phyloP scores from a whole-genome alignment of 2,113 vertebrate genomes.

The Pomatostomus ruficeps region DNA sequence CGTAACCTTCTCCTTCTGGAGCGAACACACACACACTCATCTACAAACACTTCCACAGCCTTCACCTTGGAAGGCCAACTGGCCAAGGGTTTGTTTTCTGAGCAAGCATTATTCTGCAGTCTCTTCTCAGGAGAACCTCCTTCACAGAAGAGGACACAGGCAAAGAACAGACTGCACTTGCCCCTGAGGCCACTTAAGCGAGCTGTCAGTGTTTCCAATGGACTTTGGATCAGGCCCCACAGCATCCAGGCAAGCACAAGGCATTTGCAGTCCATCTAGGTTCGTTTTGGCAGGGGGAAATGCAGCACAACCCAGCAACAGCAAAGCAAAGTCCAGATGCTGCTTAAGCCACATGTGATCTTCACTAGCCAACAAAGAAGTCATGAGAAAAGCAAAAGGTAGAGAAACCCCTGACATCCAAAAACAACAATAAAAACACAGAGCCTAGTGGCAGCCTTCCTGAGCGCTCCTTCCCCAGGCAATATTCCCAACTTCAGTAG shows the following conservation, averaged over 20 bases:
- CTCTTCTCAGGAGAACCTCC: neutral
- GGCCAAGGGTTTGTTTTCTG: neutral
- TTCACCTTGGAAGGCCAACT: neutral
- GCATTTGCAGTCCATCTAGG: slow-evolving; percentile 23
- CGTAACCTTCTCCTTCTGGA: neutral
- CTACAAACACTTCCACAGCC: neutral
- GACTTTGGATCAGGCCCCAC: slow-evolving; percentile 43
- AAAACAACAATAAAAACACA: slow-evolving; percentile 36
- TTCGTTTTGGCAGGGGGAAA: slow-evolving; percentile 29
- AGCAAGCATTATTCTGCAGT: neutral
- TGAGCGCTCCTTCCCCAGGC: slow-evolving; percentile 1
- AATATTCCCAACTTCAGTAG: slow-evolving; percentile 41
- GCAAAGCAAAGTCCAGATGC: slow-evolving; percentile 44
- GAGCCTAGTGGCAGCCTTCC: slow-evolving; percentile 34
- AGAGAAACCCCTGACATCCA: slow-evolving; percentile 13
- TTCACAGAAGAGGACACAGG: neutral
- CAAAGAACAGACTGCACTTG: neutral
- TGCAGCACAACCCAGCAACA: neutral
- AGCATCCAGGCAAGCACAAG: slow-evolving; percentile 36
- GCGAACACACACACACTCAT: neutral
- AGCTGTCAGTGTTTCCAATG: slow-evolving; percentile 16
- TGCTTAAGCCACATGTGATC: slow-evolving; percentile 32
- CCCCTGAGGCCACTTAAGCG: neutral
- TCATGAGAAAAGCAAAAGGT: neutral
- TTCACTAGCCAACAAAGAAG: slow-evolving; percentile 37